Evolutionary conservation across 2,888 invertebrate species (phyloP).

Genomic region (Mimumesa dahlbomi): DNA sequence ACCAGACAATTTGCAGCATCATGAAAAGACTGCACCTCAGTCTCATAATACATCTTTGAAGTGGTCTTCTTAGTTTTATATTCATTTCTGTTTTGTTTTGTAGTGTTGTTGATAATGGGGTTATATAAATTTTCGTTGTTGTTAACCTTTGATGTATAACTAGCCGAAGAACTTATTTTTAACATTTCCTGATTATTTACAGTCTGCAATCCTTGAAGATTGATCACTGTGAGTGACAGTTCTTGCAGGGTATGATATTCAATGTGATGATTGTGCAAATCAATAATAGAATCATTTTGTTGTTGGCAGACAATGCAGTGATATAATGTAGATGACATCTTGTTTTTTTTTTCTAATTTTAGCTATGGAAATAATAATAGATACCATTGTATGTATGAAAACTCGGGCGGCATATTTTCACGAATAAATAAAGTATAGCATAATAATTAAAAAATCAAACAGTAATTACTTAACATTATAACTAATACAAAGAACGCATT

Average conservation of each 20-base stretch:
- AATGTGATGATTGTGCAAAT: slow-evolving; percentile 70
- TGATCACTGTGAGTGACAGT: slow-evolving; percentile 67
- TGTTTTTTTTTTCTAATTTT: not conserved
- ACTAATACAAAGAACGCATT: too few relatives aligned
- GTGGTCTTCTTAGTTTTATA: not conserved
- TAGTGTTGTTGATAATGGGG: not conserved
- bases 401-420: not conserved
- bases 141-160: too few relatives aligned
- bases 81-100: not conserved
- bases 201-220: slow-evolving; percentile 60
- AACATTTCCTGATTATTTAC: too few relatives aligned
- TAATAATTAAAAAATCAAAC: too few relatives aligned
- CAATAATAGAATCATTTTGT: slow-evolving; percentile 53
- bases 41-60: not conserved
- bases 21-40: not conserved
- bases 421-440: not conserved
- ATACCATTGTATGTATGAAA: not conserved
- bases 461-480: too few relatives aligned
- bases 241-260: slow-evolving; percentile 67
- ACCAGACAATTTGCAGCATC: slow-evolving; percentile 17
- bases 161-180: too few relatives aligned
- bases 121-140: slow-evolving; percentile 6
- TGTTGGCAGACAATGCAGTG: slow-evolving; percentile 69
- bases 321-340: slow-evolving; percentile 17
- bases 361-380: not conserved